These are phyloP conservation scores for Thamnaconus septentrionalis DNA, from an alignment of 2,113 vertebrate genomes.

Conservation along the genomic window DNA sequence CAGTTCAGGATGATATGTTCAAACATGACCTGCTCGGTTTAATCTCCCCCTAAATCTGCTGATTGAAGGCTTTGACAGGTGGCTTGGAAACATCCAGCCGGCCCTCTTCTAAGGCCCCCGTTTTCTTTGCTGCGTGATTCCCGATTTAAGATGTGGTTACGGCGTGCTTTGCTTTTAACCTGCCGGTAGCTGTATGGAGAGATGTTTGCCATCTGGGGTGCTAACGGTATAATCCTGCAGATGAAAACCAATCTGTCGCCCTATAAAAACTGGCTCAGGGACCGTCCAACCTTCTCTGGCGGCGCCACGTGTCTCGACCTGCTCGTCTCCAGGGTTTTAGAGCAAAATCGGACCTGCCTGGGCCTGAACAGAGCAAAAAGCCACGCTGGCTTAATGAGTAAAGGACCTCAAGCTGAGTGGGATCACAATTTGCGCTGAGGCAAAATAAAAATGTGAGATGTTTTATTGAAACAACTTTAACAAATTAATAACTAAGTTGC, in stretches of 20 bases:
- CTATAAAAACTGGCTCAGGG: constrained; percentile 18
- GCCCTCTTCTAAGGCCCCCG: too few relatives aligned
- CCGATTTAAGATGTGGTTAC: too few relatives aligned
- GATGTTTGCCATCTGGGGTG: too few relatives aligned
- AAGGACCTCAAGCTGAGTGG: too few relatives aligned
- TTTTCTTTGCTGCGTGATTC: too few relatives aligned
- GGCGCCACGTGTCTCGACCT: background rate
- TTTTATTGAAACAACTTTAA: too few relatives aligned
- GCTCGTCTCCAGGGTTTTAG: constrained; percentile 12
- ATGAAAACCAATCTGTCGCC: constrained; percentile 42
- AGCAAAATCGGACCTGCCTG: constrained; percentile 29
- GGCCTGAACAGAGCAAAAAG: background rate
- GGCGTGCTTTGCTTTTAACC: too few relatives aligned
- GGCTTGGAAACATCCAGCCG: constrained; percentile 10
- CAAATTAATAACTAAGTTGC: too few relatives aligned
- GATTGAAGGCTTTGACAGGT: constrained; percentile 26
- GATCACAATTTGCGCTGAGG: too few relatives aligned
- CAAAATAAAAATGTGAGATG: too few relatives aligned
- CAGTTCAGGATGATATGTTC: background rate
- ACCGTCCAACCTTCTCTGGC: constrained; percentile 26
- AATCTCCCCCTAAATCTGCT: background rate
- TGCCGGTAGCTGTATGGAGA: too few relatives aligned
- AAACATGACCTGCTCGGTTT: constrained; percentile 4
- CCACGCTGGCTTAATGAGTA: too few relatives aligned
- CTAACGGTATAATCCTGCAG: background rate